phyloP scores from a whole-genome alignment of 2,888 invertebrate species.

The Drosophila acutilabella region DNA sequence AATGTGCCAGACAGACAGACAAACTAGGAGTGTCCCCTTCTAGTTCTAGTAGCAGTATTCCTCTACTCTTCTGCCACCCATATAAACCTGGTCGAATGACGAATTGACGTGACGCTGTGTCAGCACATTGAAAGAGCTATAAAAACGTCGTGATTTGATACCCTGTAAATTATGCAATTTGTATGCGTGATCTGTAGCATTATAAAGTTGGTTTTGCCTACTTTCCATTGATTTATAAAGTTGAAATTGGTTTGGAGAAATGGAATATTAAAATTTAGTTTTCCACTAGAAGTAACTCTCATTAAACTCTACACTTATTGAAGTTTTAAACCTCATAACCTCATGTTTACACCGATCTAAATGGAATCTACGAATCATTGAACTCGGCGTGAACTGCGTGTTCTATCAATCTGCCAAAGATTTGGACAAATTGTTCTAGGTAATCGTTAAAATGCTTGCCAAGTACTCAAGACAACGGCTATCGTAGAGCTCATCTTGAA shows the following conservation, averaged over 20 bases:
- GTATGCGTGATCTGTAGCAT: background rate
- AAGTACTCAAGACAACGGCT: slow-evolving; percentile 2
- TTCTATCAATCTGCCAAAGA: slow-evolving; percentile 5
- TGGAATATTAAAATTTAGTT: too few species aligned
- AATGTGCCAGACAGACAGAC: slow-evolving; percentile 19
- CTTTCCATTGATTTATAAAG: background rate
- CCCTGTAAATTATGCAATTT: slow-evolving; percentile 11
- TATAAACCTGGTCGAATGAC: slow-evolving; percentile 18
- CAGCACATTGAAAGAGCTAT: slow-evolving; percentile 33
- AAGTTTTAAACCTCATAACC: too few species aligned
- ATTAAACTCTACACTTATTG: too few species aligned
- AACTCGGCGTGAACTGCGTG: background rate
- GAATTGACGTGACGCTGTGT: slow-evolving; percentile 39
- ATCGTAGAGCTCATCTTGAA: slow-evolving; percentile 3
- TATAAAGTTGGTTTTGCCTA: background rate
- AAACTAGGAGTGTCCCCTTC: slow-evolving; percentile 19
- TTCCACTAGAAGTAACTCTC: too few species aligned
- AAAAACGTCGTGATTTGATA: slow-evolving; percentile 20
- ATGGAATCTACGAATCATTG: background rate
- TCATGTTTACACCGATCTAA: background rate
- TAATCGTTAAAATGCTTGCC: slow-evolving; percentile 17
- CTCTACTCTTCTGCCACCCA: background rate
- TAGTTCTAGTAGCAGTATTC: background rate
- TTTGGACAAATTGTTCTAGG: slow-evolving; percentile 5
- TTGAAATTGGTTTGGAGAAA: background rate